phyloP scores from a whole-genome alignment of 2,797 vertebrate genomes.

The Coluber constrictor region DNA sequence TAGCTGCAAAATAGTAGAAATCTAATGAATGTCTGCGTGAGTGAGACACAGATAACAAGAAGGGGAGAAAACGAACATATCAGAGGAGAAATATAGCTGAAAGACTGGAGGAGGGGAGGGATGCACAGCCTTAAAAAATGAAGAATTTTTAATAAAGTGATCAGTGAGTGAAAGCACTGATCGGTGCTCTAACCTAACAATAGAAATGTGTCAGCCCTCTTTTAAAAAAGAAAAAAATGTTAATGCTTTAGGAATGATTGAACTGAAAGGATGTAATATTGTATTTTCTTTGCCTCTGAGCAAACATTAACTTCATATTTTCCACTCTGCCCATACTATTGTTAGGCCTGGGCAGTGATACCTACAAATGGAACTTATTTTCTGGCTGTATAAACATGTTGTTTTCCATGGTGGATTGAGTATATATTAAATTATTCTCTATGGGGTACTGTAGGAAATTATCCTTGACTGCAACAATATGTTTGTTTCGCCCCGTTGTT shows the following conservation, averaged over 20 bases:
- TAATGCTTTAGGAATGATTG: neutral
- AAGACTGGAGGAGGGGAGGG: neutral
- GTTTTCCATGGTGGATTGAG: constrained; percentile 78
- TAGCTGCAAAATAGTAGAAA: neutral
- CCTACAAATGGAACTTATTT: constrained; percentile 67
- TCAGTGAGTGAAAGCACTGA: neutral
- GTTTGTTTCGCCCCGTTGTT: constrained; percentile 73
- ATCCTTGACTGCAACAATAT: constrained; percentile 71
- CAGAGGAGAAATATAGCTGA: neutral
- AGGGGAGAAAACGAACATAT: neutral
- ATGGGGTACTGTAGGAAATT: constrained; percentile 82
- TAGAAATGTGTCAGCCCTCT: constrained; percentile 37
- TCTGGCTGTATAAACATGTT: constrained; percentile 70
- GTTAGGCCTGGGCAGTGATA: constrained; percentile 65
- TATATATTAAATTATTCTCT: constrained; percentile 68
- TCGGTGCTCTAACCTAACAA: neutral
- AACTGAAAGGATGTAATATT: constrained; percentile 20
- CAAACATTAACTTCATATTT: constrained; percentile 46
- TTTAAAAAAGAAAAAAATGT: constrained; percentile 35
- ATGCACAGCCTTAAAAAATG: neutral
- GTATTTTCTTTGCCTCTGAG: constrained; percentile 36
- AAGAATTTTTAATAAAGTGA: neutral
- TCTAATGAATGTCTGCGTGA: neutral
- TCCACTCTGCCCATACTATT: constrained; percentile 27
- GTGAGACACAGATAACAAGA: neutral